phyloP scores from a whole-genome alignment of 2,888 invertebrate species.

The Anarsia innoxiella region DNA sequence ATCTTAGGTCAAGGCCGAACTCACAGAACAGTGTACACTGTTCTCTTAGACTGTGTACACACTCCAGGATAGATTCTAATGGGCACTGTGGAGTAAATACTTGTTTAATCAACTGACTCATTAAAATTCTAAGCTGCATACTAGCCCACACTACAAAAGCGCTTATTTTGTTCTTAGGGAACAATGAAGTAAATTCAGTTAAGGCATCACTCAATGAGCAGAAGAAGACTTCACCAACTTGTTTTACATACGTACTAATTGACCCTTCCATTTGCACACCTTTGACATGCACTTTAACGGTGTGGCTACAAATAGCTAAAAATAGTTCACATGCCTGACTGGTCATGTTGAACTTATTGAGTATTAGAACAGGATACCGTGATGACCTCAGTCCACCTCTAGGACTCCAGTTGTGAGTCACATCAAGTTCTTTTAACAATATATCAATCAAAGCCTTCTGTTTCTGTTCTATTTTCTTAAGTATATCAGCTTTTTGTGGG shows the following conservation, averaged over 20 bases:
- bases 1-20: slow-evolving; percentile 92
- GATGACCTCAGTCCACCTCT: slow-evolving; percentile 92
- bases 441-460: slow-evolving; percentile 88
- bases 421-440: slow-evolving; percentile 90
- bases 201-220: slow-evolving; percentile 85
- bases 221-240: slow-evolving; percentile 89
- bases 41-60: slow-evolving; percentile 85
- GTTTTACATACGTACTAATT: slow-evolving; percentile 85
- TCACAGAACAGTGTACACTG: slow-evolving; percentile 79
- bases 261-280: slow-evolving; percentile 88
- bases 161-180: slow-evolving; percentile 80
- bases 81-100: slow-evolving; percentile 93
- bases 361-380: slow-evolving; percentile 86
- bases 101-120: slow-evolving; percentile 88
- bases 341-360: slow-evolving; percentile 82
- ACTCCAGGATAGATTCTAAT: slow-evolving; percentile 88
- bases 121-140: slow-evolving; percentile 85
- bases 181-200: slow-evolving; percentile 79
- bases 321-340: slow-evolving; percentile 88
- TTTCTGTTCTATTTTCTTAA: slow-evolving; percentile 79
- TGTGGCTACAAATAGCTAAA: slow-evolving; percentile 86
- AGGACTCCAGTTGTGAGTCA: slow-evolving; percentile 91
- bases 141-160: slow-evolving; percentile 93
- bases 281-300: slow-evolving; percentile 86
- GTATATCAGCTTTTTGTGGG: slow-evolving; percentile 52